Conservation (phyloP, 2,888 invertebrate species). For the Myopa testacea region DNA sequence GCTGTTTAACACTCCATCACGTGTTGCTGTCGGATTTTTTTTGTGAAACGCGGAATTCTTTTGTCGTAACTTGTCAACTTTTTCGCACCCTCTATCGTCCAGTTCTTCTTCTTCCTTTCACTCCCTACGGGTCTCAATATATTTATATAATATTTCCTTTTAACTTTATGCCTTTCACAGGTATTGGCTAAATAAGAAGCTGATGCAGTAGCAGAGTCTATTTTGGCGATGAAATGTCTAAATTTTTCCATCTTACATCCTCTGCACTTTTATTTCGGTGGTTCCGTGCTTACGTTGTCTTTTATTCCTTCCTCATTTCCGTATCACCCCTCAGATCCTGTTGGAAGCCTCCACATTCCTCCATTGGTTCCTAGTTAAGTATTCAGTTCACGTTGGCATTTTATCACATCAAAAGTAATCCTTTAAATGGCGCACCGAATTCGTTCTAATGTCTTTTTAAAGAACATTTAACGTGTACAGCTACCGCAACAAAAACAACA, state of each 20-base stretch:
- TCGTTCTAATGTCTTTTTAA: constrained; percentile 51
- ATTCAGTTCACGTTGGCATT: constrained; percentile 52
- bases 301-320: too few relatives aligned
- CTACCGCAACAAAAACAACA: constrained; percentile 3
- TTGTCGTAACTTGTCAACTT: neutral
- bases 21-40: neutral
- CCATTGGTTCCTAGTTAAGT: constrained; percentile 44
- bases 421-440: constrained; percentile 52
- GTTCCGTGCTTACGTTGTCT: too few relatives aligned
- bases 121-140: neutral
- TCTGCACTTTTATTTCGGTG: too few relatives aligned
- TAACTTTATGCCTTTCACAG: constrained; percentile 22
- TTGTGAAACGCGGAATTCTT: neutral
- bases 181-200: constrained; percentile 21
- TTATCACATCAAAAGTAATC: constrained; percentile 53
- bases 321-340: too few relatives aligned
- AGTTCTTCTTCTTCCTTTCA: neutral
- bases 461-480: constrained; percentile 47
- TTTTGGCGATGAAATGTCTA: constrained; percentile 8
- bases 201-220: neutral
- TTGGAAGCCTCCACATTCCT: neutral
- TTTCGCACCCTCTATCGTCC: neutral
- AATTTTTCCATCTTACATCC: too few relatives aligned
- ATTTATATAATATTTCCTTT: constrained; percentile 15
- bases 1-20: constrained; percentile 11